Percentiles rank a stretch among this genome's conserved stretches.
phyloP scores from a whole-genome alignment of 2,888 invertebrate genomes.

The Sipha maydis region DNA sequence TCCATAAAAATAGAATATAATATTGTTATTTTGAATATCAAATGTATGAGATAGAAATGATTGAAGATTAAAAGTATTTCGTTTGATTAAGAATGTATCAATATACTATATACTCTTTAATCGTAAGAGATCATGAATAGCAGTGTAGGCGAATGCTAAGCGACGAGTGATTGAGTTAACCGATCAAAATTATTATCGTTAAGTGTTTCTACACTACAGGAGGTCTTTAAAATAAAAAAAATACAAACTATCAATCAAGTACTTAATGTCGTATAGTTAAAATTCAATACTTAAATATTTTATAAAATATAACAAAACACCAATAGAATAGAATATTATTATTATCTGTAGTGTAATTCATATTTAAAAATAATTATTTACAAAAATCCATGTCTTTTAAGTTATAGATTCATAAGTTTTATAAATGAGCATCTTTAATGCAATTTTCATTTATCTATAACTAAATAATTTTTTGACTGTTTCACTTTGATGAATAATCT shows the following conservation, averaged over 20 bases:
- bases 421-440: no score
- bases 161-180: slow-evolving; percentile 29
- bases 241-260: slow-evolving; percentile 28
- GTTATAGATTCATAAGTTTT: no score
- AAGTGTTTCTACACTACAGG: slow-evolving; percentile 16
- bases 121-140: slow-evolving; percentile 14
- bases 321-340: background rate
- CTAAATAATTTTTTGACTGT: background rate
- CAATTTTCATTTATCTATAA: no score
- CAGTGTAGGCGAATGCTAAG: slow-evolving; percentile 17
- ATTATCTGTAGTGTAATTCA: background rate
- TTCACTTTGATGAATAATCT: no score
- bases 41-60: background rate
- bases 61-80: background rate
- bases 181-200: slow-evolving; percentile 22
- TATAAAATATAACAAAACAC: slow-evolving; percentile 11
- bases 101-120: background rate
- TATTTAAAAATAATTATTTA: background rate
- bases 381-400: background rate
- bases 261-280: background rate
- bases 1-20: slow-evolving; percentile 5
- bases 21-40: background rate
- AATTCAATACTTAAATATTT: background rate
- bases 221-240: slow-evolving; percentile 31
- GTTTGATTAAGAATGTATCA: slow-evolving; percentile 10